phyloP scores from a whole-genome alignment of 2,113 vertebrate species.

The Ptyas mucosa region DNA sequence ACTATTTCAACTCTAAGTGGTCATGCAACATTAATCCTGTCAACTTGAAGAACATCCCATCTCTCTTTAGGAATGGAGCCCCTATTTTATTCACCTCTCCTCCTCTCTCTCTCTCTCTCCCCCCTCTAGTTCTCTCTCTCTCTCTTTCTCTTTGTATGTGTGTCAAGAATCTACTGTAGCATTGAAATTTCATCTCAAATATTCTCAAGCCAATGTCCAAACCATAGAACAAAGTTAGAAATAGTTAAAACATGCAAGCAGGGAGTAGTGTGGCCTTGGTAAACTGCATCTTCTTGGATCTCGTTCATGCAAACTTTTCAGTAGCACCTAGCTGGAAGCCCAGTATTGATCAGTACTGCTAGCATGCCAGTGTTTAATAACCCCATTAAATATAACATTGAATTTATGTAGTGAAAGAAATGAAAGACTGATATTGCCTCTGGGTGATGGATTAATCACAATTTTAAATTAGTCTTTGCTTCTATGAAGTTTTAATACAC shows the following conservation, averaged over 20 bases:
- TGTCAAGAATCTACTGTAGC: neutral
- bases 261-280: neutral
- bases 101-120: no score
- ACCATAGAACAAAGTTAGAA: neutral
- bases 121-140: neutral
- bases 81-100: constrained; percentile 15
- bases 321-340: constrained; percentile 26
- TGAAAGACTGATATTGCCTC: neutral
- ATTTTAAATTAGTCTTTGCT: constrained; percentile 20
- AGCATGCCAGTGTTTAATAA: constrained; percentile 40
- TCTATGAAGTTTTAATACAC: constrained; percentile 22
- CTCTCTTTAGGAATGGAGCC: neutral
- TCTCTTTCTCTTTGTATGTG: neutral
- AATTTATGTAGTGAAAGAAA: neutral
- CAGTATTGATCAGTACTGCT: constrained; percentile 28
- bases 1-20: constrained; percentile 24
- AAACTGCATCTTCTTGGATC: constrained; percentile 5
- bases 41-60: neutral
- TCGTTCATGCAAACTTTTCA: neutral
- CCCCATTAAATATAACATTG: constrained; percentile 34
- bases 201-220: neutral
- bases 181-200: constrained; percentile 1
- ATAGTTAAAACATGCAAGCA: neutral
- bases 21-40: constrained; percentile 33
- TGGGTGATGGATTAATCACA: constrained; percentile 38